Conservation (phyloP, 2,888 invertebrate species). For the Timandra comae region DNA sequence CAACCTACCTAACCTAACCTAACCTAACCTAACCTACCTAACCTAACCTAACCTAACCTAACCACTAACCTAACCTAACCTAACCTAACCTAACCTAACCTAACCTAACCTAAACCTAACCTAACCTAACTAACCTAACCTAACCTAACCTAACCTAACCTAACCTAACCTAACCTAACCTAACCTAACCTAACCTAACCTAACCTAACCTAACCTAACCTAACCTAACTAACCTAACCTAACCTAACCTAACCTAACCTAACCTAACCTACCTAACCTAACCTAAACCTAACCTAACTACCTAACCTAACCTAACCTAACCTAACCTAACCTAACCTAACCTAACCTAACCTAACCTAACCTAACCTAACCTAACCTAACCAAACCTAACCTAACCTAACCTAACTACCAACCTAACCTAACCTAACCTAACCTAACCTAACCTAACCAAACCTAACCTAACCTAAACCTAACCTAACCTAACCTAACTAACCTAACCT, state of each 20-base stretch:
- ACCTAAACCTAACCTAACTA: slow-evolving; percentile 4
- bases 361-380: slow-evolving; percentile 18
- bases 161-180: slow-evolving; percentile 11
- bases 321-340: slow-evolving; percentile 19
- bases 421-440: slow-evolving; percentile 13
- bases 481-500: slow-evolving; percentile 13
- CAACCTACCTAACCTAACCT: slow-evolving; percentile 18
- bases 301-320: slow-evolving; percentile 12
- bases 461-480: slow-evolving; percentile 10
- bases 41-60: slow-evolving; percentile 20
- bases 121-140: slow-evolving; percentile 12
- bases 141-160: slow-evolving; percentile 14
- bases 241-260: slow-evolving; percentile 13
- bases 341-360: slow-evolving; percentile 18
- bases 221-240: slow-evolving; percentile 12
- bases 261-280: slow-evolving; percentile 2
- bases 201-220: slow-evolving; percentile 11
- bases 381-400: slow-evolving; percentile 20
- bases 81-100: slow-evolving; percentile 14
- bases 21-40: slow-evolving; percentile 19
- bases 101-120: slow-evolving; percentile 14
- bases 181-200: slow-evolving; percentile 11
- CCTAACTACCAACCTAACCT: slow-evolving; percentile 14
- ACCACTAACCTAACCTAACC: slow-evolving; percentile 13
- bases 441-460: slow-evolving; percentile 15